Percentiles rank a stretch among this genome's conserved stretches.
phyloP scores from a whole-genome alignment of 2,797 vertebrate species.

The Crocodylus rhombifer region DNA sequence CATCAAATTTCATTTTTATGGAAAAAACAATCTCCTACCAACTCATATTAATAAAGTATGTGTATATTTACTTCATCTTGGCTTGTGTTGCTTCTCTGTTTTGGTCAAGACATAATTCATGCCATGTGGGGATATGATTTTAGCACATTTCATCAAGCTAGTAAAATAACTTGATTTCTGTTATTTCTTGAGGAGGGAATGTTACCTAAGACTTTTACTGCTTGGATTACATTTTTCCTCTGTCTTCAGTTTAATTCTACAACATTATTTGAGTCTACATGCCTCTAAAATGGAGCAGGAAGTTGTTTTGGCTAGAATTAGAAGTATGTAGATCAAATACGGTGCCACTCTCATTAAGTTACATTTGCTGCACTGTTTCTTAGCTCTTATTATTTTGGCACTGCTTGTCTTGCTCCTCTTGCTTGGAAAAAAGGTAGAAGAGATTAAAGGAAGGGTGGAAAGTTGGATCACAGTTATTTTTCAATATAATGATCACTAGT shows the following conservation, averaged over 20 bases:
- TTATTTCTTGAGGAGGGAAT: not conserved
- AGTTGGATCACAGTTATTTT: not conserved
- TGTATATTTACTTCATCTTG: not conserved
- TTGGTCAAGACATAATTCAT: not conserved
- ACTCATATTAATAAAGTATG: not conserved
- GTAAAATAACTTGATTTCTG: not conserved
- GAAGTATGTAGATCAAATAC: not conserved
- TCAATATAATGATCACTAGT: not conserved
- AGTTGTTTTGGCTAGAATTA: not conserved
- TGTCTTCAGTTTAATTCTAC: not conserved
- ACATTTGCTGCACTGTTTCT: not conserved
- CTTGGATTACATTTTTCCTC: rapidly evolving
- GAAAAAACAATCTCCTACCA: not conserved
- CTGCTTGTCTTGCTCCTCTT: slow-evolving; percentile 29
- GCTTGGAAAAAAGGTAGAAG: not conserved
- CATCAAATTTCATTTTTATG: not conserved
- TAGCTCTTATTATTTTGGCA: not conserved
- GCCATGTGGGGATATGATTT: not conserved
- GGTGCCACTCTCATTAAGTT: not conserved
- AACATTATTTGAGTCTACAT: not conserved
- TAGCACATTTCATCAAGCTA: not conserved
- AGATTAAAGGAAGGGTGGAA: not conserved
- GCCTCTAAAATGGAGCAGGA: not conserved
- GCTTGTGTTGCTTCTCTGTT: not conserved
- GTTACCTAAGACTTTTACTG: rapidly evolving